phyloP scores from a whole-genome alignment of 2,888 invertebrate species.

The Agelastica alni region DNA sequence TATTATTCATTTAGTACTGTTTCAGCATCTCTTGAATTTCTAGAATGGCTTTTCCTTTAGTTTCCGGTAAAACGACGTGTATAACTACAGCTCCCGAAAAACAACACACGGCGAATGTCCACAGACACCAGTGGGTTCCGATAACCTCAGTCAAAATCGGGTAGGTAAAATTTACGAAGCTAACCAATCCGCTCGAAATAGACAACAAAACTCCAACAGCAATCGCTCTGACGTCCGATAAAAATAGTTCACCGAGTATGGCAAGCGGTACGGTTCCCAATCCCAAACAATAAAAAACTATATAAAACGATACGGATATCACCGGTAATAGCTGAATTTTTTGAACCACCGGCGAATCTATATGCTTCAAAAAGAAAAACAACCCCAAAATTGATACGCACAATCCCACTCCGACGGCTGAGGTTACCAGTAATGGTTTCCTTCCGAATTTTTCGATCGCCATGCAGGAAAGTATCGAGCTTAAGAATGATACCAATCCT shows the following conservation, averaged over 20 bases:
- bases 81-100: slow-evolving; percentile 1
- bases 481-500: background rate
- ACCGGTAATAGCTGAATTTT: slow-evolving; percentile 2
- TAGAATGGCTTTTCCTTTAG: slow-evolving; percentile 15
- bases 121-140: slow-evolving; percentile 12
- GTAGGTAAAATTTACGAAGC: background rate
- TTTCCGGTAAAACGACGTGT: slow-evolving; percentile 16
- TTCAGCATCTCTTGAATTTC: slow-evolving; percentile 17
- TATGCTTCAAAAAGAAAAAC: background rate
- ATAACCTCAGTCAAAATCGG: background rate
- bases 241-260: background rate
- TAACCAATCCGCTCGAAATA: too few species aligned
- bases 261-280: slow-evolving; percentile 4
- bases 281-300: background rate
- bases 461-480: background rate
- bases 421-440: slow-evolving; percentile 1
- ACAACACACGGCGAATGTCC: slow-evolving; percentile 9
- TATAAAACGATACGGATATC: background rate
- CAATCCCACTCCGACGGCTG: background rate
- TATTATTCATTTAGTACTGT: background rate
- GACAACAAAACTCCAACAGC: background rate
- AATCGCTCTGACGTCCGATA: background rate
- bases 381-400: background rate
- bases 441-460: slow-evolving; percentile 9
- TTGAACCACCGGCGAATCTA: background rate